Base-by-base conservation (phyloP, 2,888 invertebrate species). In the Tachina fera region DNA sequence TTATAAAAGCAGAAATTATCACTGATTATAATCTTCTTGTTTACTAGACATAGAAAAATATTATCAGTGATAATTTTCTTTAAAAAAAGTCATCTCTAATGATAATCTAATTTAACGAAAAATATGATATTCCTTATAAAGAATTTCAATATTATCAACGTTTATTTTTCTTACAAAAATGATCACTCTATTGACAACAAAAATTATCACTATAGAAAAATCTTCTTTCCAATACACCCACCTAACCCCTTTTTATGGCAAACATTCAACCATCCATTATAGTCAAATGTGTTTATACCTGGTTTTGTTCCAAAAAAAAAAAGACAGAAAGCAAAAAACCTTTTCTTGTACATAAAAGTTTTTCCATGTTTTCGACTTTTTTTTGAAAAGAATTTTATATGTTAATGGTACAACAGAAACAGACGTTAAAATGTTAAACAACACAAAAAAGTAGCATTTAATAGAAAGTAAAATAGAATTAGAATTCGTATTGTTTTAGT, bases 381-480 rank as follows among this genome's bases (percentile, higher is more conserved):
- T 49, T 47, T n/a, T 47, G 22, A 14, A n/a, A 51, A 43, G 71
- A 68, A 60, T 51, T 81, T 81, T 81, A 14, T 68, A 70, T 82
- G 75, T 80, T 74, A 74, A 80, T 74, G 60, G 41, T 47, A 81
- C 74, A 75, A 68, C 13, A 70, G 49, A 75, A 75, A 63, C 56
- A 70, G 39, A 61, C 49, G 60, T 45, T 67, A 47, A 79, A 70
- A 71, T 53, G 78, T 47, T 51, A 74, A 81, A 60, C 58, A n/a
- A n/a, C n/a, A n/a, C n/a, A 61, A 45, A 74, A 43, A 43, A 49
- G 31, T 60, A 11, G 19, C 51, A 53, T 60, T 68, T 53, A 82
- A 70, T 68, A 63, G 70, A 82, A 82, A 82, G 75, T 82, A 82
- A 75, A 82, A 76, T 63, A 70, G 71, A 65, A 72, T 65, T 65